A percentile compares a stretch with the other conserved stretches of the same genome.
phyloP scores from a whole-genome alignment of 2,888 invertebrate genomes.

The Odiellus spinosus region DNA sequence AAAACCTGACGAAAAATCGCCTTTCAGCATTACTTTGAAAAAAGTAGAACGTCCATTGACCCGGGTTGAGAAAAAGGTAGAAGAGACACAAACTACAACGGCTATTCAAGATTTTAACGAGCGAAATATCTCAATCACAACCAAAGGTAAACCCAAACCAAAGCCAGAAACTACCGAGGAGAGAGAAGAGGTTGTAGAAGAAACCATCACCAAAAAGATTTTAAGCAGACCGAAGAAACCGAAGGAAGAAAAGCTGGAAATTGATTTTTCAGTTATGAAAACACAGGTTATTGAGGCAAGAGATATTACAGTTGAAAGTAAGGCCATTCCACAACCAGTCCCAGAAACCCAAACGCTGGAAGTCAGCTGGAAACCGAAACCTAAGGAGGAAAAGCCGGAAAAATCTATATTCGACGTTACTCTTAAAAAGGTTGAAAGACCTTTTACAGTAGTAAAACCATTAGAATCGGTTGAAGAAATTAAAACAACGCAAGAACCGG shows the following conservation, averaged over 20 bases:
- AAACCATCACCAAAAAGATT: too few species aligned
- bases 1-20: background rate
- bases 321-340: background rate
- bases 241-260: conserved; percentile 1
- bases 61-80: conserved; percentile 3
- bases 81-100: conserved; percentile 3
- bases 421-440: too few species aligned
- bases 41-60: background rate
- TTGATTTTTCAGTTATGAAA: background rate
- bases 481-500: conserved; percentile 6
- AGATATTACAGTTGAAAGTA: background rate
- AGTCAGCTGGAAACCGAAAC: background rate
- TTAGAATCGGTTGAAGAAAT: conserved; percentile 2
- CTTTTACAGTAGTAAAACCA: too few species aligned
- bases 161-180: too few species aligned
- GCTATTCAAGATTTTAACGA: conserved; percentile 5
- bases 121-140: background rate
- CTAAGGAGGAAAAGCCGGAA: background rate
- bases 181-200: too few species aligned
- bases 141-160: too few species aligned
- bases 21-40: conserved; percentile 1
- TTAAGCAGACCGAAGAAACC: background rate
- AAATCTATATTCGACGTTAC: background rate
- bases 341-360: background rate
- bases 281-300: background rate